phyloP scores from a whole-genome alignment of 2,113 vertebrate genomes.

The Bubo scandiacus region DNA sequence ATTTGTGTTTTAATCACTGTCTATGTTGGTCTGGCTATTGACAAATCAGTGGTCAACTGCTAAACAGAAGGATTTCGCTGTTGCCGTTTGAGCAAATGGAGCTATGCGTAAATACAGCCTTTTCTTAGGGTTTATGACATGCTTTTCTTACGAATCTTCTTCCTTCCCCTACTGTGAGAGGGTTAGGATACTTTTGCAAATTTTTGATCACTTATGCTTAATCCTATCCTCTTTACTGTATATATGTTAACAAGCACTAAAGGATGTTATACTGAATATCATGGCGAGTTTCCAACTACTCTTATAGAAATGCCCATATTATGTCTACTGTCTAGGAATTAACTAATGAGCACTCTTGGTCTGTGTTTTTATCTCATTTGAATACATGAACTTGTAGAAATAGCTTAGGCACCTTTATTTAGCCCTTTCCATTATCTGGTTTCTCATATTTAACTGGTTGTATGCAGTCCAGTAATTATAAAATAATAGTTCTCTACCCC shows the following conservation, averaged over 20 bases:
- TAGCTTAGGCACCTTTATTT: neutral
- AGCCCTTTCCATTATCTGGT: neutral
- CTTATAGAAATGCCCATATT: neutral
- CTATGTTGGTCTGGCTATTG: neutral
- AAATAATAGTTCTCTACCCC: neutral
- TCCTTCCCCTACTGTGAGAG: accelerated
- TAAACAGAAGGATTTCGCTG: neutral
- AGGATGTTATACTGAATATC: neutral
- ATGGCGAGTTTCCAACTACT: neutral
- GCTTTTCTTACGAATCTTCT: neutral
- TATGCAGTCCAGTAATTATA: neutral
- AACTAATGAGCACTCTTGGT: neutral
- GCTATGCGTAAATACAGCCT: accelerated
- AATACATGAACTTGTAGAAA: neutral
- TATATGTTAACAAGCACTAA: neutral
- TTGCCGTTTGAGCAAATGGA: neutral
- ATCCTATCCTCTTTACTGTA: neutral
- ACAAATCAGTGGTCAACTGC: neutral
- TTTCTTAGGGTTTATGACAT: neutral
- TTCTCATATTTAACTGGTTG: neutral
- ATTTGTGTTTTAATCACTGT: neutral
- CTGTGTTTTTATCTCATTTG: neutral
- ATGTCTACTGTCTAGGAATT: neutral
- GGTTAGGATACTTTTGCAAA: neutral
- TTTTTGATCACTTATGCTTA: neutral